Evolutionary conservation across 2,797 vertebrate species (phyloP), one percentile per base, ranked within the genome.

Genomic region (Natrix natrix): DNA sequence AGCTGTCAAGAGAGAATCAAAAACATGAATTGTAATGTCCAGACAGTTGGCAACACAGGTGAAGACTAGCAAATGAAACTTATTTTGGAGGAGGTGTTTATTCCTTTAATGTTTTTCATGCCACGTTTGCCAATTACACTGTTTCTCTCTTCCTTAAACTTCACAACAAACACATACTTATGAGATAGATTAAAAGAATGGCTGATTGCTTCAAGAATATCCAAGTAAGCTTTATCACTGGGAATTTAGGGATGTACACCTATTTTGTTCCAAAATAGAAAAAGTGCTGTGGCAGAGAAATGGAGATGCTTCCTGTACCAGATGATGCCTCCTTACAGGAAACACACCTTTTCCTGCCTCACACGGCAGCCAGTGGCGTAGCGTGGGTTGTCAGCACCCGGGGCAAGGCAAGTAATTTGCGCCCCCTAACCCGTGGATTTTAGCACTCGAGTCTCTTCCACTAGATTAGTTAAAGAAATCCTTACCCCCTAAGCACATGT

Each of bases 1-100:
- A 26, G 97, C 97, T n/a, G 98, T 97, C 95, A 98, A 96, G 0
- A 97, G 96, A 95, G 98, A 98, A 95, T 99, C 98, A 0, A 97
- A 97, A 90, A 98, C 97, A 20, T 98, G 98, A 8, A 96, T 57
- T 0, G 98, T 98, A 14, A 97, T 90, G 20, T 98, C 98, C 97
- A 99, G 96, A 43, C 3, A 43, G 66, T 0, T 83, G 74, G 74
- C 74, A 48, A 83, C 74, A 43, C 37, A 83, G 20, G 37, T 24
- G 8, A 83, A 20, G 3, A 48, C 37, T 48, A 83, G 74, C 74
- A 83, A 83, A 78, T 78, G 37, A 78, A 83, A 48, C 20, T 78
- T 24, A 24, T 48, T 83, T 83, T 83, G 74, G 37, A 74, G 16
- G 32, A 83, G 8, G 48, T 48, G 20, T 12, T 83, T 83, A 83